Percentiles rank a stretch among this genome's conserved stretches.
Conservation (phyloP, 2,113 vertebrate genomes). For the Cheirogaleus medius region DNA sequence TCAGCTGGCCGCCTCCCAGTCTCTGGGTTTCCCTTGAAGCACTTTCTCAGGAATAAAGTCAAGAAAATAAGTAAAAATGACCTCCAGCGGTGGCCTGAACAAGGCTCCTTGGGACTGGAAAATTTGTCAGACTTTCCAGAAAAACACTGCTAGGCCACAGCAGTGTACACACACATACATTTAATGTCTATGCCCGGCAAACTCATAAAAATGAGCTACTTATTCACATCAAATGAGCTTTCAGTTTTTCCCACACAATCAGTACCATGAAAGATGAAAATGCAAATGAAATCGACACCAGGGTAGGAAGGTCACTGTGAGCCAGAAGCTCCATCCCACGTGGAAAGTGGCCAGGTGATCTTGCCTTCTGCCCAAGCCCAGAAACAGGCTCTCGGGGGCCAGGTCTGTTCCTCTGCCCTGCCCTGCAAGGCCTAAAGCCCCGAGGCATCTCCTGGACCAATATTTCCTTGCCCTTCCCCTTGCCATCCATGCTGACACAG, state of each 20-base stretch:
- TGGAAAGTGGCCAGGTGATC: background rate
- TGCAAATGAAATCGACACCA: background rate
- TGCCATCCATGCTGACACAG: background rate
- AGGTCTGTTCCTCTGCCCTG: background rate
- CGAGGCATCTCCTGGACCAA: background rate
- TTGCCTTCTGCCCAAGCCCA: background rate
- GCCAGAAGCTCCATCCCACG: background rate
- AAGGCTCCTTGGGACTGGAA: background rate
- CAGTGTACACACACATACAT: background rate
- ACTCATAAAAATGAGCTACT: background rate
- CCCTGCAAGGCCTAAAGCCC: background rate
- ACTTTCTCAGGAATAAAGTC: slow-evolving; percentile 3
- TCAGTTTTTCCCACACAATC: background rate
- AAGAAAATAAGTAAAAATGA: background rate
- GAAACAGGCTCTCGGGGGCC: background rate
- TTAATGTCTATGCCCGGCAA: too few species aligned
- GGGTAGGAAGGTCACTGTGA: background rate
- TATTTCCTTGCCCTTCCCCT: background rate
- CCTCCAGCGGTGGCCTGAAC: background rate
- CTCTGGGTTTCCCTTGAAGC: background rate
- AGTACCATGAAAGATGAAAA: background rate
- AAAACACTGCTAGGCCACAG: background rate
- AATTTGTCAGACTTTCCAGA: background rate
- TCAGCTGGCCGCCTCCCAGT: background rate
- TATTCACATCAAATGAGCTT: background rate